Conservation (phyloP, 2,113 vertebrate species). For the Chrysochloris asiatica region DNA sequence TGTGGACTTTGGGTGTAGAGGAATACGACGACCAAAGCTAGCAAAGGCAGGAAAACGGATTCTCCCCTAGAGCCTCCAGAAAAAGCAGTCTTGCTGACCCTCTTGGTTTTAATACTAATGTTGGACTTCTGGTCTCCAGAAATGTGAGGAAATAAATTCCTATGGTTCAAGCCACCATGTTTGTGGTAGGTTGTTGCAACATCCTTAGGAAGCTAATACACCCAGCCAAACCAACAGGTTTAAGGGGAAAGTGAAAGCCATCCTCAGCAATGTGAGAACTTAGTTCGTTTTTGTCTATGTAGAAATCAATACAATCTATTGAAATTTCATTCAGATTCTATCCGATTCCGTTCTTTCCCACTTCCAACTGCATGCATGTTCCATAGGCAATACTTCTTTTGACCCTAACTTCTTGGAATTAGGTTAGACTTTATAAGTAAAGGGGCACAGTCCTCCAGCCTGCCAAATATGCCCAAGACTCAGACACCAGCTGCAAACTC, state of each 20-base stretch:
- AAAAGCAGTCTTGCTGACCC: background rate
- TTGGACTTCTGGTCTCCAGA: background rate
- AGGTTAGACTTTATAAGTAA: background rate
- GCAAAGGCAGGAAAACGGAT: fast-evolving
- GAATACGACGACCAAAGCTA: background rate
- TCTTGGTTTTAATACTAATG: background rate
- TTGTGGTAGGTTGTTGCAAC: background rate
- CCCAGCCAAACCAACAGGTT: background rate
- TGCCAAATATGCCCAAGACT: background rate
- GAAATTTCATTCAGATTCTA: background rate
- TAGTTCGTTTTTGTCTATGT: background rate
- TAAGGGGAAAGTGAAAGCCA: background rate
- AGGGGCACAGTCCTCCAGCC: background rate
- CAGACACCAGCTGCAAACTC: background rate
- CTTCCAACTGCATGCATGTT: background rate
- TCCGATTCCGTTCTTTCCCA: background rate
- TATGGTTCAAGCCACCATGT: background rate
- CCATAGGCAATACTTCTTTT: background rate
- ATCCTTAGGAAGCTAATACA: background rate
- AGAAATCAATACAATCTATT: background rate
- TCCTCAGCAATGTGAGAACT: background rate
- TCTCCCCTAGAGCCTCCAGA: background rate
- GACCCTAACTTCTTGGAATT: background rate
- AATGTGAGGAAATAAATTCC: background rate
- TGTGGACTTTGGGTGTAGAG: background rate